phyloP scores from a whole-genome alignment of 2,888 invertebrate species.

The Ornithoptera alexandrae region DNA sequence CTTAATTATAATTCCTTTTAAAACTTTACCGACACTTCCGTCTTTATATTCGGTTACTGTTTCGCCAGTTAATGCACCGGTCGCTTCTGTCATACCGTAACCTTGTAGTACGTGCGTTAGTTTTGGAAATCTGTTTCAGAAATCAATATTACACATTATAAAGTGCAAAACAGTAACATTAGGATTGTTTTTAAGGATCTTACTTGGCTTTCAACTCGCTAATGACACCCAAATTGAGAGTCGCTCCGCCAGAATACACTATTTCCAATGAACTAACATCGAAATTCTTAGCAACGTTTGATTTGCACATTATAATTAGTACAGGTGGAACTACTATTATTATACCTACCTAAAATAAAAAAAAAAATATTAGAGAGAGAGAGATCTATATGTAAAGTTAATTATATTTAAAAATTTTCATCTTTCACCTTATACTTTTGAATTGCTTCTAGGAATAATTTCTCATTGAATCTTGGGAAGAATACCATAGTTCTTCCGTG shows the following conservation, averaged over 20 bases:
- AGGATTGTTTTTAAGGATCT: conserved; percentile 6
- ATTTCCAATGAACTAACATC: conserved; percentile 53
- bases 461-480: conserved; percentile 51
- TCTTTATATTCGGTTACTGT: conserved; percentile 38
- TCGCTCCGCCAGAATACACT: conserved; percentile 56
- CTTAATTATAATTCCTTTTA: conserved; percentile 46
- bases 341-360: conserved; percentile 43
- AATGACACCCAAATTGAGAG: conserved; percentile 47
- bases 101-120: conserved; percentile 53
- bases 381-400: background rate
- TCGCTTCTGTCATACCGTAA: conserved; percentile 63
- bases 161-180: conserved; percentile 2
- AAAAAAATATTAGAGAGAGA: background rate
- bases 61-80: conserved; percentile 52
- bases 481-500: conserved; percentile 45
- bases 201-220: conserved; percentile 48
- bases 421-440: conserved; percentile 54
- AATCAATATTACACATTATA: background rate
- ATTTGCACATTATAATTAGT: conserved; percentile 52
- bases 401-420: background rate
- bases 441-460: conserved; percentile 50
- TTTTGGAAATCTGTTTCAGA: conserved; percentile 47
- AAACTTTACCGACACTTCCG: conserved; percentile 57
- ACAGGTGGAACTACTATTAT: conserved; percentile 53
- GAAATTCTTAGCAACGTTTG: conserved; percentile 46